Evolutionary conservation across 1,140 invertebrate genomes (phyloP).

Genomic region (Venustaconcha ellipsiformis): DNA sequence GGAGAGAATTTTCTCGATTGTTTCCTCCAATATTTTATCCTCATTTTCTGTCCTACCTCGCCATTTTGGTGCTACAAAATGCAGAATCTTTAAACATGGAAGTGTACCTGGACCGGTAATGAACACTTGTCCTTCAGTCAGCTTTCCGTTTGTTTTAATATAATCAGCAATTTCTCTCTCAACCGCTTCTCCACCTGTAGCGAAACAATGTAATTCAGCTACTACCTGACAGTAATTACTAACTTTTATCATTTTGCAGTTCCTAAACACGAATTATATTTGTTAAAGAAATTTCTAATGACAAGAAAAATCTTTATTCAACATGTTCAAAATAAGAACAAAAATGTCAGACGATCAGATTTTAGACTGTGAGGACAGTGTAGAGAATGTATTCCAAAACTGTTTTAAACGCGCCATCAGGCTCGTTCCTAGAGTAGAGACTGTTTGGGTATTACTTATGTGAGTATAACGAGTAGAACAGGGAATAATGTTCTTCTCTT

Average conservation of each 20-base stretch:
- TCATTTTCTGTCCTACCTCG: slow-evolving; percentile 28
- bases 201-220: neutral
- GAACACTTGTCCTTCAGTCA: slow-evolving; percentile 27
- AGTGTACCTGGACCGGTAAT: slow-evolving; percentile 30
- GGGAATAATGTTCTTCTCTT: no score
- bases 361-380: no score
- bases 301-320: neutral
- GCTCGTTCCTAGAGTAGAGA: no score
- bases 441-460: no score
- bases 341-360: neutral
- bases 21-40: slow-evolving; percentile 10
- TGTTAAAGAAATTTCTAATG: neutral
- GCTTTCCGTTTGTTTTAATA: slow-evolving; percentile 8
- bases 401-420: no score
- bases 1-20: slow-evolving; percentile 21
- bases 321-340: neutral
- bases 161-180: slow-evolving; percentile 23
- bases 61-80: slow-evolving; percentile 41
- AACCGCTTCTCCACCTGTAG: slow-evolving; percentile 31
- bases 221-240: neutral
- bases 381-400: no score
- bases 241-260: neutral
- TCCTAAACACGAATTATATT: neutral
- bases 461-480: no score
- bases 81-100: slow-evolving; percentile 36